Percentiles rank a stretch among this genome's conserved stretches.
Evolutionary conservation across 2,888 invertebrate genomes (phyloP).

Genomic region (Calliopum simillimum): DNA sequence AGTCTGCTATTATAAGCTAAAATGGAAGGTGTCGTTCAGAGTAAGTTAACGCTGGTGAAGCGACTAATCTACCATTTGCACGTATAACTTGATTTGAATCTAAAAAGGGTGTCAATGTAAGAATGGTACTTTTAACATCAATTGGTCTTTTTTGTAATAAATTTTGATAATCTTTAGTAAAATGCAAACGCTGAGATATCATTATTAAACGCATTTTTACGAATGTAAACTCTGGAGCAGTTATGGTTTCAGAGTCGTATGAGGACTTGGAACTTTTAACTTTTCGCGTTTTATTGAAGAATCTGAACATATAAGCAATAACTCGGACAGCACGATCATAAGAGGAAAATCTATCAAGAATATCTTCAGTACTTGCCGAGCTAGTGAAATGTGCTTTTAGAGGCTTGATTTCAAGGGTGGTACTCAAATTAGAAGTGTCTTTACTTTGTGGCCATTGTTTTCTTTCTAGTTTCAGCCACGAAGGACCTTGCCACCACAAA

Average conservation of each 20-base stretch:
- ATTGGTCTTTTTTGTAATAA: background rate
- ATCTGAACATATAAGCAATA: too few species aligned
- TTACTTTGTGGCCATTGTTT: slow-evolving; percentile 32
- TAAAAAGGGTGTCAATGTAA: background rate
- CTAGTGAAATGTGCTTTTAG: background rate
- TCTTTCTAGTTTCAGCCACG: slow-evolving; percentile 4
- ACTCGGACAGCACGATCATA: background rate
- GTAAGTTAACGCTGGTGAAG: background rate
- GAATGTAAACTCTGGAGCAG: background rate
- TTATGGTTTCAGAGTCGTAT: background rate
- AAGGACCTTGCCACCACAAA: slow-evolving; percentile 27
- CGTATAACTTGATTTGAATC: background rate
- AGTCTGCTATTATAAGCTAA: background rate
- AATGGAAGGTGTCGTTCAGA: background rate
- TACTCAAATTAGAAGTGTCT: too few species aligned
- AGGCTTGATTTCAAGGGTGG: too few species aligned
- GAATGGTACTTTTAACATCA: background rate
- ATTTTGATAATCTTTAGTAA: background rate
- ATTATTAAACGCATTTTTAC: background rate
- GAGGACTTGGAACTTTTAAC: too few species aligned
- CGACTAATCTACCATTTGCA: background rate
- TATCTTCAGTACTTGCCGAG: background rate
- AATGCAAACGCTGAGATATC: background rate
- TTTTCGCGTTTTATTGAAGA: too few species aligned
- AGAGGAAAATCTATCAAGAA: background rate